phyloP scores from a whole-genome alignment of 2,797 vertebrate genomes.

The Halcyon smyrnensis region DNA sequence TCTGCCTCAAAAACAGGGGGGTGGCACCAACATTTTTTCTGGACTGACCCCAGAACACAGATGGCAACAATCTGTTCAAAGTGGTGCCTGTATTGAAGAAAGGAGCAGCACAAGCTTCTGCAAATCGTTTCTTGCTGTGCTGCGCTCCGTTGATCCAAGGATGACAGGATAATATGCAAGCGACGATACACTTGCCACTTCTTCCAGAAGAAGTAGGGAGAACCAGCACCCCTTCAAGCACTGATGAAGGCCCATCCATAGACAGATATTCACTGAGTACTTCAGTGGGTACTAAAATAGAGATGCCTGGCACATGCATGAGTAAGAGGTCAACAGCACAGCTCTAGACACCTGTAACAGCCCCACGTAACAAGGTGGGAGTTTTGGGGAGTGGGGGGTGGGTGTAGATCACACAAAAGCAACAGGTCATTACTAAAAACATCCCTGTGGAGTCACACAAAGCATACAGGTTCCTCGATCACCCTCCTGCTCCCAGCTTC shows the following conservation, averaged over 20 bases:
- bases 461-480: background rate
- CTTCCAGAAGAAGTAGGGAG: background rate
- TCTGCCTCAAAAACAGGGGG: background rate
- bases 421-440: background rate
- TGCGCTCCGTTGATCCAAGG: rapidly evolving
- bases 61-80: background rate
- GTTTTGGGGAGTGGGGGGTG: too few relatives aligned
- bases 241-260: background rate
- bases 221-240: background rate
- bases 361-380: background rate
- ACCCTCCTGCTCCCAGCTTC: background rate
- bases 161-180: background rate
- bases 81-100: background rate
- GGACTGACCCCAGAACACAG: background rate
- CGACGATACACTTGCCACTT: background rate
- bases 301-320: background rate
- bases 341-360: background rate
- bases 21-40: background rate
- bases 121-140: background rate
- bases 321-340: background rate
- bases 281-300: background rate
- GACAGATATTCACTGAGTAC: background rate
- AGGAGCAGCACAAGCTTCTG: background rate
- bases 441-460: background rate
- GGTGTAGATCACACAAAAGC: background rate